Conservation (phyloP, 2,113 vertebrate genomes). For the Percina caprodes region DNA sequence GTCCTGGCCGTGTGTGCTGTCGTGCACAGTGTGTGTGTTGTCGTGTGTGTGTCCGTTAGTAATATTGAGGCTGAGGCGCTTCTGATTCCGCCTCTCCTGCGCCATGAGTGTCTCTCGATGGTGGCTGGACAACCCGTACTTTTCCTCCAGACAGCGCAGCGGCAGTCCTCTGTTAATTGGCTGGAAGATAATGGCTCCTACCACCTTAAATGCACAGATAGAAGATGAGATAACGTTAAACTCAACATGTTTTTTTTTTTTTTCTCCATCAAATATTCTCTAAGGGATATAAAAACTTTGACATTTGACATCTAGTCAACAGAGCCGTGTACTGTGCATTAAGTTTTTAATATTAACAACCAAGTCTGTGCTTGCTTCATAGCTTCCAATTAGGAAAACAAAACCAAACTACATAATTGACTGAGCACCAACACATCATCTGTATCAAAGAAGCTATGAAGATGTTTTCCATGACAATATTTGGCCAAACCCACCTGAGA, state of each 20-base stretch:
- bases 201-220: constrained; percentile 75
- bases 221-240: neutral
- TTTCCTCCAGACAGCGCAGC: constrained; percentile 92
- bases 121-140: constrained; percentile 83
- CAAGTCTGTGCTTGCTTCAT: neutral
- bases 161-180: constrained; percentile 93
- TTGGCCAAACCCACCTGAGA: constrained; percentile 81
- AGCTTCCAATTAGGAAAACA: neutral
- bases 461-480: neutral
- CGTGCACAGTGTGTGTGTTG: constrained; percentile 55
- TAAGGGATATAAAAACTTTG: neutral
- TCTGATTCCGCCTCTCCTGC: constrained; percentile 84
- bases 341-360: no score
- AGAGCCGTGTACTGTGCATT: neutral
- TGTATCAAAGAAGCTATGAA: neutral
- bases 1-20: constrained; percentile 78
- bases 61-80: constrained; percentile 91
- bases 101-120: constrained; percentile 70
- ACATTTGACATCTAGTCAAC: neutral
- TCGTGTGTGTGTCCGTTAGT: constrained; percentile 83
- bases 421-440: neutral
- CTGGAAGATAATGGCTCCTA: constrained; percentile 96
- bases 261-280: neutral
- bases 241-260: neutral
- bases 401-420: neutral